These are phyloP conservation scores for Drosophila navojoa DNA, from an alignment of 1,140 invertebrate genomes.

Conservation along the genomic window DNA sequence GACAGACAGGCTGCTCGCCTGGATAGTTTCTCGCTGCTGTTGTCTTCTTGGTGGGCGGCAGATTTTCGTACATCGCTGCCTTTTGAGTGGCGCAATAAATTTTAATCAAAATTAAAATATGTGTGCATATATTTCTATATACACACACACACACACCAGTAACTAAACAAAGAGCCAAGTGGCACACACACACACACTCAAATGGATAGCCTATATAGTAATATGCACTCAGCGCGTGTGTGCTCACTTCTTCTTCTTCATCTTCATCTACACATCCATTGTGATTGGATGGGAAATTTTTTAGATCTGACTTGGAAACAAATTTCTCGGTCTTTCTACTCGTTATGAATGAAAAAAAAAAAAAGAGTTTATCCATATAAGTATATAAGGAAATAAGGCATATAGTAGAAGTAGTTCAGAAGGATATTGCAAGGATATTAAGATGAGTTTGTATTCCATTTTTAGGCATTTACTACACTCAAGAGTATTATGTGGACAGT, in stretches of 20 bases:
- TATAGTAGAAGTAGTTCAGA: too few species aligned
- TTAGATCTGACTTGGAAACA: not conserved
- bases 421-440: too few species aligned
- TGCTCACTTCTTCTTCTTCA: constrained; percentile 30
- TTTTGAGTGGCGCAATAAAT: constrained; percentile 81
- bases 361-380: too few species aligned
- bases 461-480: too few species aligned
- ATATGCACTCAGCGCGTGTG: constrained; percentile 58
- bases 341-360: not conserved
- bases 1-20: constrained; percentile 32
- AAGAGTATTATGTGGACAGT: too few species aligned
- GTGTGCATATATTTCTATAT: not conserved
- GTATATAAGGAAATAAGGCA: too few species aligned
- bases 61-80: constrained; percentile 54
- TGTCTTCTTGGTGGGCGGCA: constrained; percentile 66
- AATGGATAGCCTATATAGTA: not conserved
- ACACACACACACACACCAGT: constrained; percentile 52
- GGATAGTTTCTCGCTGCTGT: constrained; percentile 15
- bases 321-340: constrained; percentile 12
- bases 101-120: constrained; percentile 83
- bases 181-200: constrained; percentile 13
- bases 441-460: too few species aligned
- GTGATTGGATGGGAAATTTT: constrained; percentile 40
- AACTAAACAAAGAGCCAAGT: constrained; percentile 61
- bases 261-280: constrained; percentile 5